Evolutionary conservation across 2,888 invertebrate genomes (phyloP), one percentile per base, ranked within the genome.

Genomic region (Flexamia atlantica): DNA sequence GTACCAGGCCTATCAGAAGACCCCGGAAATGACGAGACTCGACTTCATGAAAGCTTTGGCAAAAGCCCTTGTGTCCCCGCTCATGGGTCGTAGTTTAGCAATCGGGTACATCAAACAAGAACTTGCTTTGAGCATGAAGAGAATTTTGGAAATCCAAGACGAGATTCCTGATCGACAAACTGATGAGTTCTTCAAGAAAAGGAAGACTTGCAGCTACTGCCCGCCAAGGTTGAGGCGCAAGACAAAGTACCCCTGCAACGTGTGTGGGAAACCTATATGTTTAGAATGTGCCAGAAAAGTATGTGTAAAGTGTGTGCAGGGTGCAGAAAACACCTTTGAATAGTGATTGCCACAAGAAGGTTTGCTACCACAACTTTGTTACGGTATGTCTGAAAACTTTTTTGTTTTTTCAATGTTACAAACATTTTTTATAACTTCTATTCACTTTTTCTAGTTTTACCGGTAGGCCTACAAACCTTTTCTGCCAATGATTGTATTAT

Each of bases 31-130:
- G 10, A 68, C 1, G 46, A 72, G 72, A 74, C 23, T 72, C 17
- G 74, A 83, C 25, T 83, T 53, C 25, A 53, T 83, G 83, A 83
- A 83, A 74, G 20, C 14, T 25, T 57, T 83, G 28, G 70, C 74
- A 10, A n/a, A 50, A 25, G 17, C n/a, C 9, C 74, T 83, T 23
- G 40, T 32, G 9, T 30, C 30, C 23, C 83, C 72, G 12, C 36
- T 53, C 9, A 72, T 83, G 72, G 30, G 17, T 12, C 36, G 40
- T 10, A 83, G 83, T 53, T 46, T 83, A 14, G 23, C 17, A 32
- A 30, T n/a, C 25, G 57, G 40, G 25, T 25, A 74, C 30, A 42
- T 83, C 17, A 46, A 10, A 20, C 30, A 74, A n/a, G 83, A 83
- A 5, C 32, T 83, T 7, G 23, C 14, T 7, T 23, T 83, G n/a